phyloP scores from a whole-genome alignment of 2,113 vertebrate genomes.

The Struthidea cinerea region DNA sequence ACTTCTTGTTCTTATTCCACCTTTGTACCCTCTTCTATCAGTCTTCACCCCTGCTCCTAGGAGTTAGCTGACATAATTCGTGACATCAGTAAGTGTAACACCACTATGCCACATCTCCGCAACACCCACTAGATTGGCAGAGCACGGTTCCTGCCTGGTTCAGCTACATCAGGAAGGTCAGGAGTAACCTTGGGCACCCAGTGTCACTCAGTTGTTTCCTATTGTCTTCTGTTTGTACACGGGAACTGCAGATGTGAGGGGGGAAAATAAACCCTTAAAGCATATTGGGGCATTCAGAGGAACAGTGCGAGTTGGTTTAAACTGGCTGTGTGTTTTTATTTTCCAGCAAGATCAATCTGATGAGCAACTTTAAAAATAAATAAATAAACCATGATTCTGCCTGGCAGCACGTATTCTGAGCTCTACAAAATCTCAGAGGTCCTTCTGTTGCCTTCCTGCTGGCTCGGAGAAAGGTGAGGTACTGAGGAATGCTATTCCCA shows the following conservation, averaged over 20 bases:
- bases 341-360: not conserved
- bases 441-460: not conserved
- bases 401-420: not conserved
- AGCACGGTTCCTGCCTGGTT: not conserved
- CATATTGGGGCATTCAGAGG: not conserved
- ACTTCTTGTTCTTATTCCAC: not conserved
- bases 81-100: not conserved
- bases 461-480: not conserved
- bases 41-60: not conserved
- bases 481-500: not conserved
- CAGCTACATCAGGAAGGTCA: not conserved
- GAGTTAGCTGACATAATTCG: not conserved
- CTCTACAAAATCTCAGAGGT: not conserved
- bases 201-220: not conserved
- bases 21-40: not conserved
- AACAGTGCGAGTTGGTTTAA: not conserved
- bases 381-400: not conserved
- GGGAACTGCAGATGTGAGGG: not conserved
- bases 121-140: not conserved
- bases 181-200: not conserved
- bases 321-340: not conserved
- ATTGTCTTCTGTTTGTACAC: rapidly evolving
- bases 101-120: not conserved
- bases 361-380: not conserved
- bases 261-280: not conserved